Conservation (phyloP, 23 tunicate genomes). For the Ciona savignyi region DNA sequence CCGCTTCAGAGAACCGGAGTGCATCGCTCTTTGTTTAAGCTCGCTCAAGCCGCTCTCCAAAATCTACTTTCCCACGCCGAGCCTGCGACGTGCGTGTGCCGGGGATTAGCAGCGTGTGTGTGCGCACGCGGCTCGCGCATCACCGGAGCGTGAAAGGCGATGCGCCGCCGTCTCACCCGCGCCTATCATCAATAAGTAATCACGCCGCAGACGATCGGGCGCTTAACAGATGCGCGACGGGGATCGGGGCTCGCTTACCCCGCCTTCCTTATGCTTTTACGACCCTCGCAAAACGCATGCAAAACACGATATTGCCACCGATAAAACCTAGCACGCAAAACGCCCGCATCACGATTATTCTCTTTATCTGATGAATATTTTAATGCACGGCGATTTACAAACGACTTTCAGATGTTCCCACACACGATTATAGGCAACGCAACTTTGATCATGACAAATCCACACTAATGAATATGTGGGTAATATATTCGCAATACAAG, state of each 20-base stretch:
- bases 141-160: slow-evolving; percentile 8
- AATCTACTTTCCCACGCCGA: slow-evolving; percentile 49
- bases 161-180: not conserved
- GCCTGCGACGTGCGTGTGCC: slow-evolving; percentile 24
- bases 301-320: no score
- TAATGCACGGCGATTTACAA: no score
- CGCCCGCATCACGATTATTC: no score
- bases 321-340: no score
- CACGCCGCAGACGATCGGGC: not conserved
- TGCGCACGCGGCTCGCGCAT: slow-evolving; percentile 19
- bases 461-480: no score
- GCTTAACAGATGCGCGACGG: not conserved
- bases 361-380: no score
- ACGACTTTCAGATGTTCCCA: no score
- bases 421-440: no score
- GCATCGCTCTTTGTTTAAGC: slow-evolving; percentile 44
- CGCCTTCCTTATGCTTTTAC: not conserved
- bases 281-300: no score
- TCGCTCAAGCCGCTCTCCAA: slow-evolving; percentile 7
- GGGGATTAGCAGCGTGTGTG: slow-evolving; percentile 22
- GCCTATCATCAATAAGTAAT: slow-evolving; percentile 1
- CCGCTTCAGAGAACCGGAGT: slow-evolving; percentile 2
- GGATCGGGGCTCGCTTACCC: not conserved
- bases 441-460: no score
- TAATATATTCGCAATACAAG: no score